Evolutionary conservation across 2,888 invertebrate species (phyloP).

Genomic region (Thera britannica): DNA sequence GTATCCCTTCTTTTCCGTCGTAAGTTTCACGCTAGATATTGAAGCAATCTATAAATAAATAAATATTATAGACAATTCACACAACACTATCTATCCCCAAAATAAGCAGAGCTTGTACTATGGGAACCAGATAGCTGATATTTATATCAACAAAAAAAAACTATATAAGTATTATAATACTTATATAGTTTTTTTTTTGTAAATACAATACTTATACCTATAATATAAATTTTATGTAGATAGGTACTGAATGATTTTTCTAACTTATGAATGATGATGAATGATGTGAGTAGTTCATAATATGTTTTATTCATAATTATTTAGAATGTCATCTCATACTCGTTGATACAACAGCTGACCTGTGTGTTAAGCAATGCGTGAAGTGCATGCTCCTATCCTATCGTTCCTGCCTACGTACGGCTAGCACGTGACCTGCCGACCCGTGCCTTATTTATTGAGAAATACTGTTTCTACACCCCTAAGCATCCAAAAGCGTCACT

Average conservation of each 20-base stretch:
- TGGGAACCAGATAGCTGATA: no score
- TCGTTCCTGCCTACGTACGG: slow-evolving; percentile 29
- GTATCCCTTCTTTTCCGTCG: no score
- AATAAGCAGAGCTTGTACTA: no score
- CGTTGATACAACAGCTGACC: slow-evolving; percentile 65
- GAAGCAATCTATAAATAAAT: no score
- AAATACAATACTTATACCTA: no score
- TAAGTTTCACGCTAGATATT: no score
- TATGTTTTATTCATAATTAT: slow-evolving; percentile 21
- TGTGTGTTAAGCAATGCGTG: slow-evolving; percentile 54
- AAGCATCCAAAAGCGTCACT: slow-evolving; percentile 67
- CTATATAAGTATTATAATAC: no score
- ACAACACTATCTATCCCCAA: no score
- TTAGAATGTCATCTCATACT: slow-evolving; percentile 50
- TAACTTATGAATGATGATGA: slow-evolving; percentile 6
- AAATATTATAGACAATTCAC: no score
- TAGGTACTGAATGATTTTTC: background rate
- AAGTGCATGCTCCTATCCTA: slow-evolving; percentile 42
- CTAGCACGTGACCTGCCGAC: slow-evolving; percentile 71
- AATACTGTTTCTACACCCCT: slow-evolving; percentile 60
- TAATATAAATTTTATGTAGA: no score
- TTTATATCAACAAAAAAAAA: no score
- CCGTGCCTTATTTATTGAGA: slow-evolving; percentile 68
- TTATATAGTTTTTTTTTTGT: no score
- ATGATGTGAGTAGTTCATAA: background rate